Evolutionary conservation across 2,888 invertebrate genomes (phyloP), one percentile per base, ranked within the genome.

Genomic region (Pemphredon lugubris): DNA sequence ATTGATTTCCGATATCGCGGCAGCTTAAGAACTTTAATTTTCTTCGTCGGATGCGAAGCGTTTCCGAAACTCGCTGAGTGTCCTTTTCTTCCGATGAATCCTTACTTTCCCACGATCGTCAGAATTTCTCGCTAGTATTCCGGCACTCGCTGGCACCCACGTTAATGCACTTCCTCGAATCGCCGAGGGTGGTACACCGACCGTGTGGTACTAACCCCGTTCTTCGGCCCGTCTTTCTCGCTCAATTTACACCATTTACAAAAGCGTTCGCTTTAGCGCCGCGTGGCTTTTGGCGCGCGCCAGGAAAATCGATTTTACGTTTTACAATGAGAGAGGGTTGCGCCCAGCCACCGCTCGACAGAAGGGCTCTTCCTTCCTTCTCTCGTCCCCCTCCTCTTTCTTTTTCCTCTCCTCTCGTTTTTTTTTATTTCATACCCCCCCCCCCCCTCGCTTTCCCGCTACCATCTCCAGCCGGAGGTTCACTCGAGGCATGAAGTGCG

Each of bases 401-500:
- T 32, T 30, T 32, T 26, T 30, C 6, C 26, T 23, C 50, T 42
- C 37, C 7, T 16, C n/a, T 14, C n/a, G 18, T 42, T 45, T 39
- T 18, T 26, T 55, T 48, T 34, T 47, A 23, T 54, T 6, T 23
- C 26, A 2, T 59, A 26, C 45, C 47, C 65, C 65, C 48, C 55
- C 44, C 57, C 47, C 39, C 67, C 51, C 50, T 54, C 57, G 40
- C 6, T 40, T 9, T 40, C 40, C n/a, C 3, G 40, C 9, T 4
- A 40, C 40, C 23, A 63, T 51, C 68, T 67, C 57, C 64, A 30
- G 13, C 40, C 48, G 16, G 40, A 16, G 40, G 16, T 40, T 64
- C 53, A 67, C 78, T 69, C 77, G 71, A 72, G 74, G 44, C 37
- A 77, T 74, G 79, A 84, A 83, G 82, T 78, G 73, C 65, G 79